Base-by-base conservation (phyloP, 2,797 vertebrate genomes). In the Enteromius argenteus region DNA sequence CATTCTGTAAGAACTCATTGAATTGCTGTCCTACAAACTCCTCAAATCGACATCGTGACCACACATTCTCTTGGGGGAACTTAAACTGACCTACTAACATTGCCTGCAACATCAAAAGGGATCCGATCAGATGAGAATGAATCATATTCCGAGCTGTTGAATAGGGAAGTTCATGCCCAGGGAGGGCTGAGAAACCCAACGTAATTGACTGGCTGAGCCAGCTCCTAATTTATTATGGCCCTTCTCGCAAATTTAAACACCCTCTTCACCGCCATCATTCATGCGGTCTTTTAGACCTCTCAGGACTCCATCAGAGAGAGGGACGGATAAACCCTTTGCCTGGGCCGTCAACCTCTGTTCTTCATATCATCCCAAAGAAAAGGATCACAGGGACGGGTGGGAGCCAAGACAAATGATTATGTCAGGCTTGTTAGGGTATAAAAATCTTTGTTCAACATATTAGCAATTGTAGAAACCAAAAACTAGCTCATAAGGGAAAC, bases 401-500 rank as follows among this genome's bases (percentile, higher is more conserved):
- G 32, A 82, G 58, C 30, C 30, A 74, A 46, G 39, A 82, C 15
- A 32, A 82, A 82, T 62, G 53, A 64, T 51, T 23, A 53, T 39
- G 35, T 66, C 66, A 27, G 49, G 35, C 23, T 76, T 77, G 32
- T 75, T 51, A 35, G 21, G 44, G 39, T 51, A 83, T 67, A 66
- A 67, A 76, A 58, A 23, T 77, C 64, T 78, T 49, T 51, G 42
- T 39, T 82, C n/a, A 82, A 82, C 44, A 51, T 60, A 82, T 74
- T 73, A 81, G 53, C 53, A 72, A 60, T 23, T 71, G 66, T 23
- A 23, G 51, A 71, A 77, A 69, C n/a, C n/a, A 14, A 80, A 80
- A 69, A 80, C n/a, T 32, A 32, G 46, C 60, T 68, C 44, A 56
- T 67, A 32, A 69, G 74, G 51, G 15, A 71, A 71, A 77, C 14